These are phyloP conservation scores for Poeciliopsis turrubarensis DNA, from an alignment of 2,113 vertebrate species.

Conservation along the genomic window DNA sequence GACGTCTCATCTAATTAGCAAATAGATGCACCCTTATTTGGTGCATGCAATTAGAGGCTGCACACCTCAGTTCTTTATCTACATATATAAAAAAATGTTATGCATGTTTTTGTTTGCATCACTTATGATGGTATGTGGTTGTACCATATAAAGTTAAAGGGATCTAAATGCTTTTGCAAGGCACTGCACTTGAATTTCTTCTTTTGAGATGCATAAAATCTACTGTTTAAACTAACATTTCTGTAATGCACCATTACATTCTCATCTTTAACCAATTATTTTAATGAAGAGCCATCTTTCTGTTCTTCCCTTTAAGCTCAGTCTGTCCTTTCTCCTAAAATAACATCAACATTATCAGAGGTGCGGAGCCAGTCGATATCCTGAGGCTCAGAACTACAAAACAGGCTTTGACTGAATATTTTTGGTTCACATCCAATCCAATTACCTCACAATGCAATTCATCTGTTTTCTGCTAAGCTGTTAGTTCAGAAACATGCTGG, in stretches of 20 bases:
- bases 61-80: neutral
- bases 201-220: neutral
- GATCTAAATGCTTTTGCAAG: neutral
- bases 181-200: neutral
- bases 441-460: slow-evolving; percentile 1
- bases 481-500: slow-evolving; percentile 7
- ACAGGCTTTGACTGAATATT: neutral
- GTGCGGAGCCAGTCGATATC: slow-evolving; percentile 4
- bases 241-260: neutral
- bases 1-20: too few relatives aligned
- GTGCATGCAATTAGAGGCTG: neutral
- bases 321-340: slow-evolving; percentile 15
- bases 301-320: slow-evolving; percentile 6
- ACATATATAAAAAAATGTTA: too few relatives aligned
- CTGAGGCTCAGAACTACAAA: neutral
- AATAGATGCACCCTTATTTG: neutral
- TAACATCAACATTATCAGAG: neutral
- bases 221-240: neutral
- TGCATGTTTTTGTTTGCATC: neutral
- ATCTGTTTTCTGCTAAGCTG: neutral
- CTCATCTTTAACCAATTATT: neutral
- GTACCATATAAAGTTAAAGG: neutral
- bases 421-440: slow-evolving; percentile 9
- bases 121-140: neutral
- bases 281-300: slow-evolving; percentile 4